Evolutionary conservation across 64 coral and sea anemone species (phyloP), one percentile per base, ranked within the genome.

Genomic region (Dendronephthya gigantea): DNA sequence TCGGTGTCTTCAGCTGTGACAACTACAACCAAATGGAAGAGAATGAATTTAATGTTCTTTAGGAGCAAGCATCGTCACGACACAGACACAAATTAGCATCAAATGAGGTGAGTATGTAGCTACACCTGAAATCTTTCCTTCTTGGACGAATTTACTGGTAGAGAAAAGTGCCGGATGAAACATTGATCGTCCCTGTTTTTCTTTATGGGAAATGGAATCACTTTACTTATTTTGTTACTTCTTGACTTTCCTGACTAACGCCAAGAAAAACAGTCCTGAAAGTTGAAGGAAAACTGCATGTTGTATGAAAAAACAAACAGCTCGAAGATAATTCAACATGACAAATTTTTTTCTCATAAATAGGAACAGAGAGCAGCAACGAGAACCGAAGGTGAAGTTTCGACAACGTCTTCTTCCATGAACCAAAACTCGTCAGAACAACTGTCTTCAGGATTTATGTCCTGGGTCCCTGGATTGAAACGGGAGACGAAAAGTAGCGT

Each of bases 381-480:
- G 10, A 22, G 25, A 62, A 62, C 55, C 7, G 55, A 62, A 62
- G 55, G 55, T 17, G 55, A 62, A 62, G 55, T 62, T 62, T 62
- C 55, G 25, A 62, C 19, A 6, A 62, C 55, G 7, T 23, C 19
- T 62, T n/a, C 55, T 19, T 1, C 55, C 3, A 5, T 23, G 4
- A 62, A 5, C 17, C 4, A 6, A 19, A 19, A 19, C 25, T 7
- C 19, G 7, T 27, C 19, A 58, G 15, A 4, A 62, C 55, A 62
- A 62, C 4, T 23, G 19, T 62, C 55, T 0, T 62, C 55, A 82
- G 94, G 94, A 14, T 89, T 96, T 33, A 93, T 90, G 91, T 96
- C 94, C 19, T 96, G 94, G 94, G 85, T 96, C 35, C 83, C 92
- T 34, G 86, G 92, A 33, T 83, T 96, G 19, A 82, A 89, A 35